Evolutionary conservation across 2,797 vertebrate genomes (phyloP).

Genomic region (Esox masquinongy): DNA sequence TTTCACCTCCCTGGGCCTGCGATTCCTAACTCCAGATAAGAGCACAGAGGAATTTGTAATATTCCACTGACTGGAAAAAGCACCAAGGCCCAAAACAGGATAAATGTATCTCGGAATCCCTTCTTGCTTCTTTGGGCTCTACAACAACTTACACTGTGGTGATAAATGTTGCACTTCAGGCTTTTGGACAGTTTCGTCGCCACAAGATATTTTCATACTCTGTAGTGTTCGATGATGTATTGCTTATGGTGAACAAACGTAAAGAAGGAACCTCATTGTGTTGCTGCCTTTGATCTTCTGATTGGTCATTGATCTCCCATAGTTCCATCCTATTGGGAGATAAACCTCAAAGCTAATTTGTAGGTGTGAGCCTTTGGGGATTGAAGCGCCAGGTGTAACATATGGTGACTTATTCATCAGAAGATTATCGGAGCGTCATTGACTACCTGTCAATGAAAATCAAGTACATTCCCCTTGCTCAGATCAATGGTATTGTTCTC

Average conservation of each 20-base stretch:
- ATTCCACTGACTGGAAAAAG: conserved; percentile 21
- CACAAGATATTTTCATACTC: conserved; percentile 36
- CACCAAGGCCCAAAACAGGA: conserved; percentile 39
- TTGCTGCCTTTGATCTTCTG: conserved; percentile 35
- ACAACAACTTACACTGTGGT: conserved; percentile 22
- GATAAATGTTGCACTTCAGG: conserved; percentile 32
- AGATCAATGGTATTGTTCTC: background rate
- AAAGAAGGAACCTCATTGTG: conserved; percentile 35
- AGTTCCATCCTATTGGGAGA: conserved; percentile 37
- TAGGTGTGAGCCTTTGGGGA: conserved; percentile 44
- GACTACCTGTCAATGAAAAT: conserved; percentile 3
- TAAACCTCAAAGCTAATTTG: conserved; percentile 18
- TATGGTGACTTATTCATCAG: conserved; percentile 1
- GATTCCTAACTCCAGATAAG: conserved; percentile 24
- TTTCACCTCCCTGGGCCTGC: background rate
- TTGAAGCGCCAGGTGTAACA: conserved; percentile 36
- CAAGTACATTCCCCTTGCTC: conserved; percentile 1
- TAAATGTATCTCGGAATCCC: conserved; percentile 36
- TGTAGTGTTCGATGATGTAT: conserved; percentile 44
- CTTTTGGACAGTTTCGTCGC: conserved; percentile 32
- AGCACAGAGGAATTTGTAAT: conserved; percentile 25
- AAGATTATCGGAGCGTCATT: background rate
- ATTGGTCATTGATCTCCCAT: conserved; percentile 55
- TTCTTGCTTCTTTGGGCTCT: conserved; percentile 9
- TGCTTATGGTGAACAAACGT: conserved; percentile 24